These are phyloP conservation scores for Dermatemys mawii DNA, from an alignment of 2,113 vertebrate species.

Conservation along the genomic window DNA sequence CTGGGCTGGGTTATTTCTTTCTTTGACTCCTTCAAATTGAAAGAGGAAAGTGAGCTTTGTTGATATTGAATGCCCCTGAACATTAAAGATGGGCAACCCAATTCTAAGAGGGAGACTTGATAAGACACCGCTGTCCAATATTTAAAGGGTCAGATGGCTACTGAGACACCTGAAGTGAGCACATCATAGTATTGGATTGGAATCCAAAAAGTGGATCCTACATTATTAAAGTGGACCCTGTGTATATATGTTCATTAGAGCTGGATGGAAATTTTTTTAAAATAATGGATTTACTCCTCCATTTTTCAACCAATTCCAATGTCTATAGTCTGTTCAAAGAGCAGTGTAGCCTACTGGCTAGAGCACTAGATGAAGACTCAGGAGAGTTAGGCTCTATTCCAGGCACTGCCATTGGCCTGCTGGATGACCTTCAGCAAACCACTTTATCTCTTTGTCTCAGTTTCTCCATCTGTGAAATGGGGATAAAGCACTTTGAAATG, in stretches of 20 bases:
- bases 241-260: background rate
- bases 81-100: background rate
- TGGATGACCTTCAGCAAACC: background rate
- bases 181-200: background rate
- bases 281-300: background rate
- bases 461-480: background rate
- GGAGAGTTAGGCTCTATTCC: background rate
- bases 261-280: no score
- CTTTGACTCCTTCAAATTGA: slow-evolving; percentile 2
- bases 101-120: background rate
- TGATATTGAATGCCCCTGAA: slow-evolving; percentile 10
- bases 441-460: background rate
- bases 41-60: background rate
- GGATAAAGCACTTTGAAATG: background rate
- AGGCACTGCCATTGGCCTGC: background rate
- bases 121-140: background rate
- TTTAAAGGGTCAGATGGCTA: background rate
- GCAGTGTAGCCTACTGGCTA: background rate
- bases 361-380: background rate
- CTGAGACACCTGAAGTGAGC: background rate
- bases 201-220: background rate
- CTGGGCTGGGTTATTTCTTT: slow-evolving; percentile 30
- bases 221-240: background rate
- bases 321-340: background rate
- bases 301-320: background rate